These are phyloP conservation scores for Octodonta nipae DNA, from an alignment of 2,888 invertebrate genomes.

Conservation along the genomic window DNA sequence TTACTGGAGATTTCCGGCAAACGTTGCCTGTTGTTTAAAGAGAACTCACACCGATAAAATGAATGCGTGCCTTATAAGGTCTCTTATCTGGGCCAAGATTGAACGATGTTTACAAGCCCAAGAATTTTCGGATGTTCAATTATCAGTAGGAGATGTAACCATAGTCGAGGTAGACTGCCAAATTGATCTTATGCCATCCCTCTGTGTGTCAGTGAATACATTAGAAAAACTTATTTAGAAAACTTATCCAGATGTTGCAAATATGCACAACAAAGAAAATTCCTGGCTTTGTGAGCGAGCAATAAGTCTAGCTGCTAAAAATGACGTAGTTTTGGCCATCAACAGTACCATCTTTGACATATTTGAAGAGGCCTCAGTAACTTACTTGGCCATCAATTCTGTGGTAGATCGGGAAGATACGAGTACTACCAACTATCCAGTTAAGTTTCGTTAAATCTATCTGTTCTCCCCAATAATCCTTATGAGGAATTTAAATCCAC, in stretches of 20 bases:
- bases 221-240: neutral
- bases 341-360: neutral
- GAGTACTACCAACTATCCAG: slow-evolving; percentile 9
- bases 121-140: neutral
- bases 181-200: neutral
- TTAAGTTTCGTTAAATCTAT: neutral
- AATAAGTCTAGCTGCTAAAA: neutral
- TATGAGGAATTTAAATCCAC: neutral
- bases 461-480: neutral
- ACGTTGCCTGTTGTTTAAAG: slow-evolving; percentile 8
- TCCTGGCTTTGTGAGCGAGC: neutral
- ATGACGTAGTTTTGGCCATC: neutral
- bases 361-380: neutral
- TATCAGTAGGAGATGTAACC: neutral
- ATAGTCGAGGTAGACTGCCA: neutral
- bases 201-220: neutral
- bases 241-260: neutral
- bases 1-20: slow-evolving; percentile 10
- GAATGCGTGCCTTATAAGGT: slow-evolving; percentile 6
- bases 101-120: neutral
- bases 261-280: neutral
- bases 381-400: neutral
- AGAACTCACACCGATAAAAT: slow-evolving; percentile 8
- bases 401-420: neutral
- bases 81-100: neutral